Conservation (phyloP, 2,888 invertebrate genomes). For the Oxytorus armatus region DNA sequence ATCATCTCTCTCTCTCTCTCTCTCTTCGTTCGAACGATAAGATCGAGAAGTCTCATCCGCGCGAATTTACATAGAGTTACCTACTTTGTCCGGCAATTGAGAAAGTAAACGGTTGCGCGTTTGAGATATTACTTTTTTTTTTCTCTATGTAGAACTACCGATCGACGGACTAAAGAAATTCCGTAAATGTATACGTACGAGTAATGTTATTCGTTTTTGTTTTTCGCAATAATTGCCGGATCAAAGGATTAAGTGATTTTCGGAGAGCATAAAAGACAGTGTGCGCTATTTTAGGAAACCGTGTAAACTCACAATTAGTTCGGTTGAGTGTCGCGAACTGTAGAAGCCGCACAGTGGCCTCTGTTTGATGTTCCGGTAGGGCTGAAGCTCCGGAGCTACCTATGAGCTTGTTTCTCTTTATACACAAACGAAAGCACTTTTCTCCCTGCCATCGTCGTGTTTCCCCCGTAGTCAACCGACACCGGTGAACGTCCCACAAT, state of each 20-base stretch:
- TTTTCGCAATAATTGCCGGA: no score
- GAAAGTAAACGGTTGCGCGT: background rate
- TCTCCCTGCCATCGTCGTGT: constrained; percentile 1
- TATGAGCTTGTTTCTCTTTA: no score
- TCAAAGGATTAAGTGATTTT: no score
- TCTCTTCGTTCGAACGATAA: constrained; percentile 1
- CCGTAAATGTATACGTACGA: no score
- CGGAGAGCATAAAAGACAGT: no score
- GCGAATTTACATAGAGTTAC: background rate
- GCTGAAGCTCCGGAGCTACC: no score
- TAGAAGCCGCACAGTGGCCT: background rate
- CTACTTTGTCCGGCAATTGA: background rate
- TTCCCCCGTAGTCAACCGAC: background rate
- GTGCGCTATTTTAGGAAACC: background rate
- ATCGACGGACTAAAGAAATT: background rate
- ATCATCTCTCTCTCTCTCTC: background rate
- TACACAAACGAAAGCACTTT: background rate
- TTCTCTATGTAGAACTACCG: no score
- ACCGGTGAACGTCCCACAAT: constrained; percentile 24
- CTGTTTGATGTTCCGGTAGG: constrained; percentile 9
- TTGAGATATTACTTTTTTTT: no score
- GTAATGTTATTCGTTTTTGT: no score
- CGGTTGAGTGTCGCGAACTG: background rate
- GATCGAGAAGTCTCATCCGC: background rate
- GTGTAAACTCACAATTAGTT: constrained; percentile 3